phyloP scores from a whole-genome alignment of 1,140 invertebrate species.

The Hylyphantes graminicola region DNA sequence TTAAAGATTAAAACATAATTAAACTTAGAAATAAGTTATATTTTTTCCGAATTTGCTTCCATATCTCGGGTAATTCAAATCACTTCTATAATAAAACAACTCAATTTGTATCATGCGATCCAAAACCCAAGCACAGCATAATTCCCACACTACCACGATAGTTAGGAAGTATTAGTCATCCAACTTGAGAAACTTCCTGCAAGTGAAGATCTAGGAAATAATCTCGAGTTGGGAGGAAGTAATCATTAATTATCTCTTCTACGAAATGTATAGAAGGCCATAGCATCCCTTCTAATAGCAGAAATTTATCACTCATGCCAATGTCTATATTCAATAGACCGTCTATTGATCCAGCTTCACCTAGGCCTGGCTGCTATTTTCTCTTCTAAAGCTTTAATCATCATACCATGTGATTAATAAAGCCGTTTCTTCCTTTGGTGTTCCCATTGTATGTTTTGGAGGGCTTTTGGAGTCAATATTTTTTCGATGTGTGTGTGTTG shows the following conservation, averaged over 20 bases:
- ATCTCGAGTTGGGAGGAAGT: slow-evolving; percentile 14
- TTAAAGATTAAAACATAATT: too few relatives aligned
- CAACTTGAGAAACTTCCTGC: background rate
- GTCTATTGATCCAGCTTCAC: slow-evolving; percentile 43
- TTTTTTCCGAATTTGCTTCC: too few relatives aligned
- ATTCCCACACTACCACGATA: background rate
- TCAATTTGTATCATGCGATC: too few relatives aligned
- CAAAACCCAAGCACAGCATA: too few relatives aligned
- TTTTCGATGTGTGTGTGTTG: too few relatives aligned
- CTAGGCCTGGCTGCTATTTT: slow-evolving; percentile 28
- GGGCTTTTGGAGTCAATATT: too few relatives aligned
- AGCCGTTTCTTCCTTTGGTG: slow-evolving; percentile 7
- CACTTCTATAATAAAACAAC: too few relatives aligned
- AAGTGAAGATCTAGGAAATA: background rate
- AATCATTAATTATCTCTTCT: slow-evolving; percentile 42
- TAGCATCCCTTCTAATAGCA: slow-evolving; percentile 30
- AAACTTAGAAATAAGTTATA: too few relatives aligned
- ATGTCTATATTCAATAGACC: slow-evolving; percentile 57
- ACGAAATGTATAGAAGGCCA: slow-evolving; percentile 30
- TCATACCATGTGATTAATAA: slow-evolving; percentile 35
- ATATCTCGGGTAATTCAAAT: too few relatives aligned
- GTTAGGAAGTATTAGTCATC: background rate
- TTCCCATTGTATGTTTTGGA: background rate
- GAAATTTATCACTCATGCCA: slow-evolving; percentile 49
- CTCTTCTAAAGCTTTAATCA: slow-evolving; percentile 32